These are phyloP conservation scores for Gila robusta DNA, from an alignment of 2,797 vertebrate species.

Conservation along the genomic window DNA sequence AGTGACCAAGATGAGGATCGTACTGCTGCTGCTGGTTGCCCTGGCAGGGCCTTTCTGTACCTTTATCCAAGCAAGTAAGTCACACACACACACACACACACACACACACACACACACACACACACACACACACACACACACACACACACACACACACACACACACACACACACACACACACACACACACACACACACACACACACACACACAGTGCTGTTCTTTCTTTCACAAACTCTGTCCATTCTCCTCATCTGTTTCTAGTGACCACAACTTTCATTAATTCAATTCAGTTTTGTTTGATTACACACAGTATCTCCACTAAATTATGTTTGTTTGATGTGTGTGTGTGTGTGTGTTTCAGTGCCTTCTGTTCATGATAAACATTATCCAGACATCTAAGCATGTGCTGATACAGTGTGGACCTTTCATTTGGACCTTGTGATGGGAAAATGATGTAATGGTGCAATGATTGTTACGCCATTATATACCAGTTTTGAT, in stretches of 20 bases:
- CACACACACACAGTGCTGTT: constrained; percentile 23
- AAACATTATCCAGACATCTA: neutral
- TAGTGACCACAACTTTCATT: neutral
- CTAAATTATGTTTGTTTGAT: neutral
- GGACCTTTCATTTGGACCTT: constrained; percentile 59
- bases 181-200: constrained; percentile 21
- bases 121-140: constrained; percentile 40
- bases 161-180: constrained; percentile 41
- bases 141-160: constrained; percentile 41
- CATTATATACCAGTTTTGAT: constrained; percentile 68
- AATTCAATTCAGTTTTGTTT: neutral
- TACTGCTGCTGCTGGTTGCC: constrained; percentile 78
- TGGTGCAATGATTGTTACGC: constrained; percentile 67
- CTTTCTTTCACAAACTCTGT: constrained; percentile 1
- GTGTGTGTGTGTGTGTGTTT: neutral
- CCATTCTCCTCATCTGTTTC: neutral
- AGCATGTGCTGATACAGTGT: constrained; percentile 27
- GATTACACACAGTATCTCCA: neutral
- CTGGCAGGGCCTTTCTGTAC: constrained; percentile 75
- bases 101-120: constrained; percentile 46
- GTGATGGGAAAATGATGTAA: constrained; percentile 70
- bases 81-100: constrained; percentile 58
- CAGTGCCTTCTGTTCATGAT: neutral
- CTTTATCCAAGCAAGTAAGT: constrained; percentile 81
- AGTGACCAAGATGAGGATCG: constrained; percentile 74